Evolutionary conservation across 2,113 vertebrate species (phyloP).

Genomic region (Sinocyclocheilus rhinocerous): DNA sequence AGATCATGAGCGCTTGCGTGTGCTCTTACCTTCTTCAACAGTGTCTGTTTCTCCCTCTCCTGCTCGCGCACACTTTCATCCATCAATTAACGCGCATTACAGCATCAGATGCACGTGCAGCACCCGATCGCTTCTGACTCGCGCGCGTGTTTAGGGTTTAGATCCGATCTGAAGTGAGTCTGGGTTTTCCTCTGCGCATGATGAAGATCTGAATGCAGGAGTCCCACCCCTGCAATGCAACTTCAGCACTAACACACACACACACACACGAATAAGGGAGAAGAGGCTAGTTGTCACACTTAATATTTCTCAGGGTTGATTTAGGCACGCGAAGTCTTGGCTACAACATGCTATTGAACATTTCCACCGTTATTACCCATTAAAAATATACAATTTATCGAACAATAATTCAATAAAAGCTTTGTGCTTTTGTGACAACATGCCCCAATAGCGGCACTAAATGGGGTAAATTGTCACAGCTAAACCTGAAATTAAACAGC

Average conservation of each 20-base stretch:
- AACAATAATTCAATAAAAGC: background rate
- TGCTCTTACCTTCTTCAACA: too few species aligned
- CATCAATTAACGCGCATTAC: conserved; percentile 65
- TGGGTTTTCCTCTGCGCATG: conserved; percentile 36
- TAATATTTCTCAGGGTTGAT: background rate
- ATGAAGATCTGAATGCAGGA: conserved; percentile 68
- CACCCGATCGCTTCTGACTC: background rate
- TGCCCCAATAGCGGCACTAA: background rate
- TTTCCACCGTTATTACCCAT: background rate
- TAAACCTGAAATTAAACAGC: background rate
- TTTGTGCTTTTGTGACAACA: background rate
- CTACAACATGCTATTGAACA: background rate
- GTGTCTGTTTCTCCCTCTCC: too few species aligned
- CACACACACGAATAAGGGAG: background rate
- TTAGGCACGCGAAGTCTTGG: background rate
- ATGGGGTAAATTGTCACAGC: background rate
- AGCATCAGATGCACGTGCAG: background rate
- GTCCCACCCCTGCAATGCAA: conserved; percentile 78
- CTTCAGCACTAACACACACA: conserved; percentile 64
- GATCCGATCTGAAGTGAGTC: conserved; percentile 13
- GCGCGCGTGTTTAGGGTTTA: background rate
- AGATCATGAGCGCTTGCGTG: background rate
- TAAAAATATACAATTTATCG: too few species aligned
- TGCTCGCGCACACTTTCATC: conserved; percentile 67
- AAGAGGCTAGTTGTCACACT: background rate